These are phyloP conservation scores for Astur gentilis DNA, from an alignment of 2,113 vertebrate genomes.

Conservation along the genomic window DNA sequence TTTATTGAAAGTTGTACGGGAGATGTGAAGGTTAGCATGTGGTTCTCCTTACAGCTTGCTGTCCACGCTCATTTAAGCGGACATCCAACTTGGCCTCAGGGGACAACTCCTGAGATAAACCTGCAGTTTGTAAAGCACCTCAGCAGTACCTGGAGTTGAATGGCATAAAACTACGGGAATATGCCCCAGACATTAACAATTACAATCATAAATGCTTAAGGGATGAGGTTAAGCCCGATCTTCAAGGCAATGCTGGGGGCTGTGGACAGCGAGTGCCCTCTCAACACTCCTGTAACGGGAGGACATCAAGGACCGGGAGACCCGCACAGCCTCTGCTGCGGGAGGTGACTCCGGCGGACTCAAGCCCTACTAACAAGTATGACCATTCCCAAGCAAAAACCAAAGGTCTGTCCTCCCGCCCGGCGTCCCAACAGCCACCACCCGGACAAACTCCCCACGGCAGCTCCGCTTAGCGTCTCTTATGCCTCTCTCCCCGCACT, in stretches of 20 bases:
- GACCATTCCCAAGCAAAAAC: background rate
- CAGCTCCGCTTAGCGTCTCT: rapidly evolving
- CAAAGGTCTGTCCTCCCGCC: rapidly evolving
- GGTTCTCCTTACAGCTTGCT: background rate
- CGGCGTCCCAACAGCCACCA: rapidly evolving
- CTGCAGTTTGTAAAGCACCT: background rate
- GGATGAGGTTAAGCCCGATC: background rate
- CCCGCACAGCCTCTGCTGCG: rapidly evolving
- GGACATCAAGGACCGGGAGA: background rate
- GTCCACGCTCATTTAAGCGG: background rate
- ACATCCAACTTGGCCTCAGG: background rate
- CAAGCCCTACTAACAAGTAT: background rate
- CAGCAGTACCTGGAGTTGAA: background rate
- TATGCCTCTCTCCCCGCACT: rapidly evolving
- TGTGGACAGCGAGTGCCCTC: background rate
- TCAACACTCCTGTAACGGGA: no score
- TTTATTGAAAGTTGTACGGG: background rate
- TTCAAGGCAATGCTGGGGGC: background rate
- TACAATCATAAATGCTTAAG: background rate
- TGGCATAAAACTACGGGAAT: background rate
- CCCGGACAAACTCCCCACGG: rapidly evolving
- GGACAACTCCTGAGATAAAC: background rate
- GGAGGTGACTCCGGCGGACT: background rate
- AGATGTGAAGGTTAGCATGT: rapidly evolving
- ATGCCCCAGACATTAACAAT: background rate